Conservation (phyloP, 2,888 invertebrate species). For the Penaeus monodon region DNA sequence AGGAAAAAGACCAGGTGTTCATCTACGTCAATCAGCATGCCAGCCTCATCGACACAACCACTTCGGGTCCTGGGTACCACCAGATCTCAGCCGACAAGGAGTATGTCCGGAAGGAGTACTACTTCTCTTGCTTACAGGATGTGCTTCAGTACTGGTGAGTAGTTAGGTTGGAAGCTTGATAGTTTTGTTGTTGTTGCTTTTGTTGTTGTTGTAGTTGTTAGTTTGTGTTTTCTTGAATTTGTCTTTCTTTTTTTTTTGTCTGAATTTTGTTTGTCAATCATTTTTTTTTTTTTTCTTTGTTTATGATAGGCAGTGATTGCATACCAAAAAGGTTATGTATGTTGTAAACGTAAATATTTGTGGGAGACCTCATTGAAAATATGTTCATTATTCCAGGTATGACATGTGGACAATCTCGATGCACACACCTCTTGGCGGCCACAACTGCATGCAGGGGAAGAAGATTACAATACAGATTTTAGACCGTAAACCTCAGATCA, state of each 20-base stretch:
- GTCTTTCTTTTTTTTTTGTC: too few relatives aligned
- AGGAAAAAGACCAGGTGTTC: conserved; percentile 78
- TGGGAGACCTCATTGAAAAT: neutral
- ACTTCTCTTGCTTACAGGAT: conserved; percentile 73
- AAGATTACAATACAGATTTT: conserved; percentile 66
- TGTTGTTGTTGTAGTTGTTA: too few relatives aligned
- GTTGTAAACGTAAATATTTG: neutral
- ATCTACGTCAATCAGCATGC: conserved; percentile 78
- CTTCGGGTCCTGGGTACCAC: conserved; percentile 76
- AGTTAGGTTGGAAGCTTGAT: neutral
- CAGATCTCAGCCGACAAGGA: conserved; percentile 74
- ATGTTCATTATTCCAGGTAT: conserved; percentile 69
- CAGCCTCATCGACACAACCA: conserved; percentile 77
- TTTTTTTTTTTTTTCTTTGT: too few relatives aligned
- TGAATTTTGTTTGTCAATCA: too few relatives aligned
- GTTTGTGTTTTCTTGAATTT: too few relatives aligned
- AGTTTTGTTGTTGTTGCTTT: too few relatives aligned
- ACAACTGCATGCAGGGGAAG: conserved; percentile 64
- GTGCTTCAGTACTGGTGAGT: conserved; percentile 77
- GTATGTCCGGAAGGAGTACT: conserved; percentile 75
- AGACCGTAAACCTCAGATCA: conserved; percentile 66
- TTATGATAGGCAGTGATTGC: too few relatives aligned
- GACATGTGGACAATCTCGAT: conserved; percentile 79
- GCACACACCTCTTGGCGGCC: conserved; percentile 76
- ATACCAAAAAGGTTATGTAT: neutral